A percentile compares a stretch with the other conserved stretches of the same genome.
Conservation (phyloP, 2,113 vertebrate species). For the human region GRCh38 chr21:39011001-39011500, state of each 20-base stretch:
- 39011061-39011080: background rate
- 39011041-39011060: fast-evolving
- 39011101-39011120: background rate
- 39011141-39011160: fast-evolving
- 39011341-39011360: background rate
- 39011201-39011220: background rate
- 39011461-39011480: fast-evolving
- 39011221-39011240: background rate
- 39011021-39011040: background rate
- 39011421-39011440: background rate
- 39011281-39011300: fast-evolving
- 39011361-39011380: background rate
- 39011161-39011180: fast-evolving
- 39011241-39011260: background rate
- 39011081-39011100: fast-evolving
- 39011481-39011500: background rate
- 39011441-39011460: fast-evolving
- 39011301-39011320: background rate
- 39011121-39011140: background rate
- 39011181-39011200: background rate
- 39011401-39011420: too few relatives aligned
- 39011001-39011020: too few relatives aligned
- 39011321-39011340: too few relatives aligned
- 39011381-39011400: fast-evolving
- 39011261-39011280: background rate